These are phyloP conservation scores for Proteles cristata DNA, from an alignment of 2,113 vertebrate species.

Conservation along the genomic window DNA sequence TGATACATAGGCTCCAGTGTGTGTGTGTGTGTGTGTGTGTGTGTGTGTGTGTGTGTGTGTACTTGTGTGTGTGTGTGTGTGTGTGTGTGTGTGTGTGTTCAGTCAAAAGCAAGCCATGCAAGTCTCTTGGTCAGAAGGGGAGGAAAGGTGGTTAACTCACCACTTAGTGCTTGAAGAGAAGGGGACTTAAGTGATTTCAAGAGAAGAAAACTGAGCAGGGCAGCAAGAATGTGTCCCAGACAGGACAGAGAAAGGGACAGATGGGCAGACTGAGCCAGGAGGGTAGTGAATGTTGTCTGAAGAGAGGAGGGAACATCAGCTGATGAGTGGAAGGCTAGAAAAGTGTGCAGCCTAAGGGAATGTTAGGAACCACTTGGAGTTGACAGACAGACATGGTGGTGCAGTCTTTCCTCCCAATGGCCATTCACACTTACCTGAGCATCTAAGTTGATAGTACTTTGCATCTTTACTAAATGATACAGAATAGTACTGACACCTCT, in stretches of 20 bases:
- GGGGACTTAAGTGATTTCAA: background rate
- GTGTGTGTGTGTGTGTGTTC: background rate
- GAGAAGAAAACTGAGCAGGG: background rate
- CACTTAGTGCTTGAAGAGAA: background rate
- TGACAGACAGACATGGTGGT: background rate
- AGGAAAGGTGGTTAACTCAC: background rate
- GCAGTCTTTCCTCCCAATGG: background rate
- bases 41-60: background rate
- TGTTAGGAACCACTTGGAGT: rapidly evolving
- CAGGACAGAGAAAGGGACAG: background rate
- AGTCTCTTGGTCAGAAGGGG: background rate
- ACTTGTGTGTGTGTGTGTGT: no score
- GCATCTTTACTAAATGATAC: slow-evolving; percentile 92
- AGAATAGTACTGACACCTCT: slow-evolving; percentile 94
- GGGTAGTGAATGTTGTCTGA: background rate
- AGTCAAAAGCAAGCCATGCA: background rate
- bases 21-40: background rate
- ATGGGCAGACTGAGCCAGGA: background rate
- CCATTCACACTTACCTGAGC: slow-evolving; percentile 90
- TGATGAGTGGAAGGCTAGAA: no score
- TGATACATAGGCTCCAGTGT: background rate
- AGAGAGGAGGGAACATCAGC: background rate
- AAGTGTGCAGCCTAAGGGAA: background rate
- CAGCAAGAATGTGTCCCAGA: background rate
- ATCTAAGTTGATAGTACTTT: slow-evolving; percentile 94